Conservation (phyloP, 2,797 vertebrate species). For the Orientallactaga sibirica region DNA sequence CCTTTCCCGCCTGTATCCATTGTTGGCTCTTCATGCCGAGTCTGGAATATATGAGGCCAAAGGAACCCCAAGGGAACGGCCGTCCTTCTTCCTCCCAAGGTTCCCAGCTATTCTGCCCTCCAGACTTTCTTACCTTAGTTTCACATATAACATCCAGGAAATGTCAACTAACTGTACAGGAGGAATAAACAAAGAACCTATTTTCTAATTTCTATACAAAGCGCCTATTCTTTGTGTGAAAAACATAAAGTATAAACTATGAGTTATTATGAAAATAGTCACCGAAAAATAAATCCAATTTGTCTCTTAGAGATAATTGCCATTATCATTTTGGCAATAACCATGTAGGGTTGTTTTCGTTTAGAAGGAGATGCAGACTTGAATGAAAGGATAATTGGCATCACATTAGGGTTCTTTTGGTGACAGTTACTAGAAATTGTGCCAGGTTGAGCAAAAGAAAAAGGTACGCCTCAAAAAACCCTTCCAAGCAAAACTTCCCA, state of each 20-base stretch:
- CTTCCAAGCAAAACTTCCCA: not conserved
- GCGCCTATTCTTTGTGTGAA: not conserved
- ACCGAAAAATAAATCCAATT: not conserved
- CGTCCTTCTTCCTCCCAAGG: not conserved
- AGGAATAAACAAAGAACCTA: not conserved
- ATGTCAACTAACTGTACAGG: not conserved
- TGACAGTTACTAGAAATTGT: not conserved
- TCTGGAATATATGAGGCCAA: not conserved
- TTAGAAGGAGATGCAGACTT: not conserved
- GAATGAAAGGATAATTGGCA: not conserved
- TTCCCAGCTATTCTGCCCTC: not conserved
- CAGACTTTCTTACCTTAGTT: not conserved
- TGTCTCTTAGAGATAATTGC: not conserved
- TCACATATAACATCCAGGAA: not conserved
- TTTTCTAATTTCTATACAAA: not conserved
- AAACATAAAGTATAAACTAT: not conserved
- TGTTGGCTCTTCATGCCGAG: not conserved
- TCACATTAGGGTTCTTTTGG: not conserved
- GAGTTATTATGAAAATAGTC: conserved; percentile 6
- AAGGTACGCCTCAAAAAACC: not conserved
- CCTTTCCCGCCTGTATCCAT: not conserved
- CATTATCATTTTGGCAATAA: not conserved
- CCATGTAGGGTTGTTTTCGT: not conserved
- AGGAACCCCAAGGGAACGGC: not conserved
- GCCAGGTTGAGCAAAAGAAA: not conserved